phyloP scores from a whole-genome alignment of 2,113 vertebrate genomes.

The Scophthalmus maximus region DNA sequence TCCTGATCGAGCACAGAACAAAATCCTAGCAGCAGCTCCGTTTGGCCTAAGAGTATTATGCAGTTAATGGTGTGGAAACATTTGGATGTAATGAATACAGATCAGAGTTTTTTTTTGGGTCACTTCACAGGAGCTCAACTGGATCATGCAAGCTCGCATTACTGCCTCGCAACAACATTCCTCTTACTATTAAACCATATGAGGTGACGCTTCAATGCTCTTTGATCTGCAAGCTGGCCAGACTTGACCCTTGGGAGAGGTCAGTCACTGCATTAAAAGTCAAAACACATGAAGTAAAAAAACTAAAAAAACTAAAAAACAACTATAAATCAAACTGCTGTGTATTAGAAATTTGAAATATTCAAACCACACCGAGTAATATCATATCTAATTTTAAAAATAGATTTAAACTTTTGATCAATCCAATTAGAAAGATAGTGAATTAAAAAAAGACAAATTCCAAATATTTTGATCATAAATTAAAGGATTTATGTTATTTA shows the following conservation, averaged over 20 bases:
- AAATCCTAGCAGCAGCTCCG: slow-evolving; percentile 53
- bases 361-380: not conserved
- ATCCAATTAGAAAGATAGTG: not conserved
- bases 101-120: slow-evolving; percentile 72
- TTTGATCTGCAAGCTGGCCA: slow-evolving; percentile 38
- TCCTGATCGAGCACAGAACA: slow-evolving; percentile 30
- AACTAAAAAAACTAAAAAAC: not conserved
- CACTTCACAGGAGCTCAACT: slow-evolving; percentile 75
- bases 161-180: slow-evolving; percentile 59
- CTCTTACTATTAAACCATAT: slow-evolving; percentile 53
- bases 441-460: not conserved
- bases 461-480: not conserved
- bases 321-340: not conserved
- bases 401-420: not conserved
- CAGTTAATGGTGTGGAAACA: slow-evolving; percentile 75
- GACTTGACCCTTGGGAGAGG: slow-evolving; percentile 41
- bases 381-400: not conserved
- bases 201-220: slow-evolving; percentile 54
- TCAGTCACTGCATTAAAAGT: slow-evolving; percentile 43
- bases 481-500: not conserved
- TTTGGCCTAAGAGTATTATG: slow-evolving; percentile 65
- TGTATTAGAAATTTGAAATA: not conserved
- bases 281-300: slow-evolving; percentile 36
- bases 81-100: slow-evolving; percentile 78
- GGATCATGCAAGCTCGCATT: slow-evolving; percentile 68